These are phyloP conservation scores for Sturnus vulgaris DNA, from an alignment of 2,113 vertebrate genomes.

Conservation along the genomic window DNA sequence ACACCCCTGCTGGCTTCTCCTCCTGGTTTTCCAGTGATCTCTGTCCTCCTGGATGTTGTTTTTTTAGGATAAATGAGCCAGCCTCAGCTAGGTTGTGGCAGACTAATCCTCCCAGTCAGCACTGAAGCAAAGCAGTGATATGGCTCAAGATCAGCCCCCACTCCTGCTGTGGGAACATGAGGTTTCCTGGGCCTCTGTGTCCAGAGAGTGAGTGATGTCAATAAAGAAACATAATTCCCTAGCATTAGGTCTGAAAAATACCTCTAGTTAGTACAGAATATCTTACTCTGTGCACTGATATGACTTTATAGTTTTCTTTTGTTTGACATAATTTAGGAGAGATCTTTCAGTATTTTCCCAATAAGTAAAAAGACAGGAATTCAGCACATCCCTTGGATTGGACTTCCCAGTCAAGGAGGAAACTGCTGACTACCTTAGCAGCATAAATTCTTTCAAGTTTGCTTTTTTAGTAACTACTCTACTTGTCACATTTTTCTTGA, in stretches of 20 bases:
- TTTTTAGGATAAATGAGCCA: neutral
- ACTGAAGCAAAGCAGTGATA: neutral
- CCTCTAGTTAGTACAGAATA: neutral
- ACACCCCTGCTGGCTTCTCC: neutral
- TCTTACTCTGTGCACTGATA: neutral
- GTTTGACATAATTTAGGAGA: neutral
- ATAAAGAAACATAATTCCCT: neutral
- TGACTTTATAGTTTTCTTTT: neutral
- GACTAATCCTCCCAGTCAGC: neutral
- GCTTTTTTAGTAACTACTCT: neutral
- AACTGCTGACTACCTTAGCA: neutral
- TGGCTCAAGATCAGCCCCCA: neutral
- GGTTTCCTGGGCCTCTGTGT: neutral
- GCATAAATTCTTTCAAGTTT: neutral
- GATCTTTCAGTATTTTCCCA: neutral
- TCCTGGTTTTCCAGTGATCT: neutral
- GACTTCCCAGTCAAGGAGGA: neutral
- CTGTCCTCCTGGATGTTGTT: neutral
- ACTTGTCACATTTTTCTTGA: neutral
- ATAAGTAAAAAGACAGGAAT: neutral
- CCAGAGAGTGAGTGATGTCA: neutral
- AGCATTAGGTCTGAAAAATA: neutral
- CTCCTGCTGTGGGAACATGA: neutral
- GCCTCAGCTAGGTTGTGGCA: neutral
- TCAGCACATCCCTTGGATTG: neutral